Evolutionary conservation across 37 sponge, comb jelly and placozoan genomes (phyloP), one percentile per base, ranked within the genome.

Genomic region (Dysidea cf. avara): DNA sequence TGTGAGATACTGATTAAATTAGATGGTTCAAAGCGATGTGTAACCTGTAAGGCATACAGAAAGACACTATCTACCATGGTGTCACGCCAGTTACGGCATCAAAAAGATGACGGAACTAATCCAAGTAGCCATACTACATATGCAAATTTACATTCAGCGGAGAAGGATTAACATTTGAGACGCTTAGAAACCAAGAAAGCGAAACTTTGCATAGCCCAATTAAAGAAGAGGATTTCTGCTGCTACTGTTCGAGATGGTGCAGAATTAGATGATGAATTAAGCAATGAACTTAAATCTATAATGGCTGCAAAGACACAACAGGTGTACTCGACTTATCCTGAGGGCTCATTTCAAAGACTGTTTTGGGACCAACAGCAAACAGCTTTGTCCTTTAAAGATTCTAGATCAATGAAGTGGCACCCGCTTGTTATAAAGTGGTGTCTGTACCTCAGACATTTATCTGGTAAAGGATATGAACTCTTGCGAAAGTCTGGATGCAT

Each of bases 351-450:
- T 39, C 48, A 20, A 4, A 5, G 22, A 7, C 46, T 66, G 2
- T 66, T 66, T 16, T 66, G 67, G 67, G 20, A 38, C 5, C 49
- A 66, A 47, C 67, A 66, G 48, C 4, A 18, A 7, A 66, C 35
- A 21, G 49, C 67, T 33, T 17, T 12, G 4, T 62, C 64, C 4
- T 33, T 33, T 18, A 62, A 62, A 34, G 35, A 62, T 33, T 17
- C 35, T 29, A 33, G 64, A 17, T 13, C 11, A 13, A 62, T 62
- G 64, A 62, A 31, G 35, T 62, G 64, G 64, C 64, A 62, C 11
- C 30, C 34, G 4, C n/a, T 62, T 18, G 7, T 62, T 14, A 62
- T 62, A 33, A 62, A 31, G 25, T 62, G 64, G 64, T 62, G 35
- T 33, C 35, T 62, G 4, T 62, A 62, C 35, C 64, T 62, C 9